These are phyloP conservation scores for Paraescarpia echinospica DNA, from an alignment of 1,140 invertebrate species.

Conservation along the genomic window DNA sequence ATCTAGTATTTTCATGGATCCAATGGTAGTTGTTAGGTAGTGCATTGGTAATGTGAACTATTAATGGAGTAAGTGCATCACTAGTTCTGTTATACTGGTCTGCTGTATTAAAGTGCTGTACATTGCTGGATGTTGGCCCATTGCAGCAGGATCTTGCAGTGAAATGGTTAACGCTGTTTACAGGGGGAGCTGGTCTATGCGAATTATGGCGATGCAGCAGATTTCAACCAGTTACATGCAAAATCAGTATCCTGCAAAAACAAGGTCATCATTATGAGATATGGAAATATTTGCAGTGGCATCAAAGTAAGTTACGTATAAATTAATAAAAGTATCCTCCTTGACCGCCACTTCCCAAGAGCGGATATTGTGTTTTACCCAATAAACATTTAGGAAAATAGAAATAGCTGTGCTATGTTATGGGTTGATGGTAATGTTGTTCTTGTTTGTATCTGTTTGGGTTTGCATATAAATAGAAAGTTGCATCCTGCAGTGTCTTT, in stretches of 20 bases:
- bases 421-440: too few species aligned
- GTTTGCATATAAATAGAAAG: too few species aligned
- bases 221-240: slow-evolving; percentile 30
- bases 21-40: too few species aligned
- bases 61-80: too few species aligned
- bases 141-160: too few species aligned
- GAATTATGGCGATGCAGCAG: slow-evolving; percentile 28
- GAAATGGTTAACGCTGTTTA: not conserved
- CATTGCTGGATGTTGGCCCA: too few species aligned
- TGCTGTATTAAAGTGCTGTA: too few species aligned
- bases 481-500: not conserved
- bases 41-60: too few species aligned
- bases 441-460: too few species aligned
- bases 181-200: slow-evolving; percentile 33
- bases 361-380: not conserved
- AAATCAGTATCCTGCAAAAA: slow-evolving; percentile 20
- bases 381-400: not conserved
- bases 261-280: slow-evolving; percentile 31
- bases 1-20: too few species aligned
- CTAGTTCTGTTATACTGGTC: too few species aligned
- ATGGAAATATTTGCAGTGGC: slow-evolving; percentile 30
- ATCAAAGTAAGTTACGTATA: slow-evolving; percentile 23
- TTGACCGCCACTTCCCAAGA: not conserved
- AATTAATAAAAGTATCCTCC: not conserved
- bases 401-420: not conserved